These are phyloP conservation scores for Ageneiosus marmoratus DNA, from an alignment of 2,113 vertebrate species.

Conservation along the genomic window DNA sequence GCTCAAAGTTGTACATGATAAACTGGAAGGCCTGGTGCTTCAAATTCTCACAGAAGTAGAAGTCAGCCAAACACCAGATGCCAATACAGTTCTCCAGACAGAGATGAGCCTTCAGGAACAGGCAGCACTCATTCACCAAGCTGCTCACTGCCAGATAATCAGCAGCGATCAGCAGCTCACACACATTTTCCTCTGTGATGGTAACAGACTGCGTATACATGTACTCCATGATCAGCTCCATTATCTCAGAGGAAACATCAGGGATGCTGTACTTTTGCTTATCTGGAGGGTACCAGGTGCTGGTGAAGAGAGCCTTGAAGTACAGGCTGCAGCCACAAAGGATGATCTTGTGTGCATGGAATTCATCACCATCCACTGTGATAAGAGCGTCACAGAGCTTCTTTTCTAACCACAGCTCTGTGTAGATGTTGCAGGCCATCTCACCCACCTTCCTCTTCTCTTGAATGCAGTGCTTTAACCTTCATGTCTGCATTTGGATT, in stretches of 20 bases:
- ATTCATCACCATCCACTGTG: conserved; percentile 73
- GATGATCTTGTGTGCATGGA: conserved; percentile 81
- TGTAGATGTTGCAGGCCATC: conserved; percentile 71
- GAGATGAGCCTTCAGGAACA: conserved; percentile 75
- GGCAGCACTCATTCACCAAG: conserved; percentile 69
- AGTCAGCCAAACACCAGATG: conserved; percentile 75
- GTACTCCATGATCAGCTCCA: conserved; percentile 78
- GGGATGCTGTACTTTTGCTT: conserved; percentile 73
- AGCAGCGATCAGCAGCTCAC: conserved; percentile 71
- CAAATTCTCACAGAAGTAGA: conserved; percentile 68
- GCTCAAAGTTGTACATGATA: conserved; percentile 81
- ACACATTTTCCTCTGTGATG: conserved; percentile 70
- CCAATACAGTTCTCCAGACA: conserved; percentile 77
- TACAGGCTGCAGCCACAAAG: conserved; percentile 82
- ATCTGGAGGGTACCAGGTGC: conserved; percentile 69
- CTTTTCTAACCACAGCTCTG: no score
- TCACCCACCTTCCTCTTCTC: conserved; percentile 65
- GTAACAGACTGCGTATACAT: conserved; percentile 73
- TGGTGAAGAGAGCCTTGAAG: conserved; percentile 81
- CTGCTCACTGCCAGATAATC: conserved; percentile 75
- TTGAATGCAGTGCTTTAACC: background rate
- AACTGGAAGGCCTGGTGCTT: conserved; percentile 69
- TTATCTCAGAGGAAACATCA: conserved; percentile 73
- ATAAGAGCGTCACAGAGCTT: conserved; percentile 79
- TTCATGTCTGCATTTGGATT: background rate